Base-by-base conservation (phyloP, 1,140 invertebrate genomes). In the Onthophagus taurus region DNA sequence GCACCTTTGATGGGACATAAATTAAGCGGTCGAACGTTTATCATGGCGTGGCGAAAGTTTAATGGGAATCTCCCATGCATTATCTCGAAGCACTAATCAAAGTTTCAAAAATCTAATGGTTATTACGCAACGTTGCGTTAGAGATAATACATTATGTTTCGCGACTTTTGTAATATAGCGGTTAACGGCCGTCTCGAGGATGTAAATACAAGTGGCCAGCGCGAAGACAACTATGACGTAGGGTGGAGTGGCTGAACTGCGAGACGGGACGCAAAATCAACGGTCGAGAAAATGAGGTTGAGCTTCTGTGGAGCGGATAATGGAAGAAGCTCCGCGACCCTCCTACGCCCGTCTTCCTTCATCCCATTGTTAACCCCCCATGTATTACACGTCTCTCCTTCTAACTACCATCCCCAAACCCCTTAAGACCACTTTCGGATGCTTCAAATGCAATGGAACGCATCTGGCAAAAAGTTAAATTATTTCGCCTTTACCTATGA, bases 251-350 rank as follows among this genome's bases (percentile, higher is more conserved):
- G 33, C 41, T 37, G 43, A 45, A 51, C 46, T 44, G 30, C 35
- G 48, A 55, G 57, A 52, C 53, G 47, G 57, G 52, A 56, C 52
- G 53, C 59, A 57, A 55, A 67, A 64, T 61, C 65, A 66, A 63
- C 65, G 64, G 63, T 59, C 63, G 64, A 65, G 65, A 67, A 66
- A 67, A 67, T 67, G 64, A 65, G 63, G 65, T 66, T 67, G 61
- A 51, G 48, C 60, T 60, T 49, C 64, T 60, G 48, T 66, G 65
- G 58, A 65, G 55, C 65, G 65, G 52, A 59, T 64, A 66, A 67
- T 67, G 61, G 64, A 63, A 58, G 58, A 60, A 54, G 54, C 55
- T 55, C 42, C 53, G 42, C 49, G 52, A 51, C 58, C 51, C 51
- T 44, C 41, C 35, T 39, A 48, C 54, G 54, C 44, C 51, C 47